Base-by-base conservation (phyloP, 1,140 invertebrate genomes). In the Megathymus violae region DNA sequence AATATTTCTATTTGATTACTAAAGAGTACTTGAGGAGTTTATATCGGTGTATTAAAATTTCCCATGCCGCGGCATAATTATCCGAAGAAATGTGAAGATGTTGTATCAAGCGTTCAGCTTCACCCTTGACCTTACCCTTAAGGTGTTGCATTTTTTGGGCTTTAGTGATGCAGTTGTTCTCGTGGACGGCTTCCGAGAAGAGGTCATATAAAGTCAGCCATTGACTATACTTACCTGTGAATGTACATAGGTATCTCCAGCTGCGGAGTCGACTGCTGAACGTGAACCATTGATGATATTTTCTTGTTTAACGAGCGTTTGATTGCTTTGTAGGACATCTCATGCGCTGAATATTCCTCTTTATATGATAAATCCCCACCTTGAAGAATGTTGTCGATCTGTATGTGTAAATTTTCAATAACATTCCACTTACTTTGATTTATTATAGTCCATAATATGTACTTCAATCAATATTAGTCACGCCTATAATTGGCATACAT, bases 1-100 rank as follows among this genome's bases (percentile, higher is more conserved):
- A 64, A 47, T 51, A 47, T 51, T 19, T 62, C 47, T 43, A 62
- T 62, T 52, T 62, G 60, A 22, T 56, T 13, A 22, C 17, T 56
- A 15, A 56, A 56, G 9, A 56, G 36, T 13, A 15, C 10, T 43
- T 56, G 52, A 10, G 25, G 40, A 14, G 43, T 56, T 56, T 40
- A 15, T 56, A 56, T n/a, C 52, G 38, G 22, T 56, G 52, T 9
- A 25, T 40, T 25, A 56, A 14, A 25, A 56, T 56, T 11, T 56
- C 52, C 60, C 60, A 62, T 2, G 47, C 47, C 10, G 50, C 51
- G 10, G 34, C 40, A 62, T 52, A 62, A 51, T 62, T 62, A 13
- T 62, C 48, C 3, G 60, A 27, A 9, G 60, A 46, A 7, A 62
- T 51, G n/a, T 48, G 36, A 4, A 62, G 36, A 40, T 62, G 59